These are phyloP conservation scores for Zaprionus ornatus DNA, from an alignment of 1,140 invertebrate species.

Conservation along the genomic window DNA sequence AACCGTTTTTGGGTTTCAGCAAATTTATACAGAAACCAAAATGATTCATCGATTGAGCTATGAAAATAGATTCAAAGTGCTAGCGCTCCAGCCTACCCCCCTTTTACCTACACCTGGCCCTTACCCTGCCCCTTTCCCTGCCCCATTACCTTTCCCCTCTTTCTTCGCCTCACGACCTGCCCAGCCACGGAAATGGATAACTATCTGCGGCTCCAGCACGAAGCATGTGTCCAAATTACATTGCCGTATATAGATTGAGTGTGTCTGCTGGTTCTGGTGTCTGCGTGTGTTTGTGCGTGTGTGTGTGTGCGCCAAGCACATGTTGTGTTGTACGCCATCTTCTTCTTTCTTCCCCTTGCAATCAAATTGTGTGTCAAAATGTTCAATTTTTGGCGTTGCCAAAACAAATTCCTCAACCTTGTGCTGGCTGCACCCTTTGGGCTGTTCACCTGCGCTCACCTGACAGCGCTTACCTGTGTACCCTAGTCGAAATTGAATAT, in stretches of 20 bases:
- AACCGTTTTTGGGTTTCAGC: background rate
- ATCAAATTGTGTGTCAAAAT: constrained; percentile 51
- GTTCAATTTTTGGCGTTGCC: constrained; percentile 67
- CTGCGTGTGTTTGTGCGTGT: background rate
- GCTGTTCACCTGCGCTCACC: constrained; percentile 9
- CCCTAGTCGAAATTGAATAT: constrained; percentile 62
- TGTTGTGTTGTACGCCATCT: constrained; percentile 4
- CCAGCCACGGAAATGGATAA: constrained; percentile 1
- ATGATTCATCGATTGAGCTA: constrained; percentile 9
- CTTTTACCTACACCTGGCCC: no score
- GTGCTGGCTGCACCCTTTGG: background rate
- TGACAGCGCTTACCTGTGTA: background rate
- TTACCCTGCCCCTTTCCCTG: background rate
- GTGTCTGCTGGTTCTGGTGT: no score
- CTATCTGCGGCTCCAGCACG: constrained; percentile 7
- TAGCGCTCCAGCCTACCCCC: background rate
- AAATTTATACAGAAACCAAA: background rate
- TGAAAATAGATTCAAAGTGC: background rate
- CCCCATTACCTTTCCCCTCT: background rate
- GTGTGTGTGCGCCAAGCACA: constrained; percentile 1
- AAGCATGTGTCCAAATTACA: constrained; percentile 11
- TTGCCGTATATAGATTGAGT: constrained; percentile 10
- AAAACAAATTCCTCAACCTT: constrained; percentile 59
- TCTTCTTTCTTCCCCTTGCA: background rate
- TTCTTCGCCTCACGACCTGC: background rate